phyloP scores from a whole-genome alignment of 2,888 invertebrate genomes.

The Epirrhoe alternata region DNA sequence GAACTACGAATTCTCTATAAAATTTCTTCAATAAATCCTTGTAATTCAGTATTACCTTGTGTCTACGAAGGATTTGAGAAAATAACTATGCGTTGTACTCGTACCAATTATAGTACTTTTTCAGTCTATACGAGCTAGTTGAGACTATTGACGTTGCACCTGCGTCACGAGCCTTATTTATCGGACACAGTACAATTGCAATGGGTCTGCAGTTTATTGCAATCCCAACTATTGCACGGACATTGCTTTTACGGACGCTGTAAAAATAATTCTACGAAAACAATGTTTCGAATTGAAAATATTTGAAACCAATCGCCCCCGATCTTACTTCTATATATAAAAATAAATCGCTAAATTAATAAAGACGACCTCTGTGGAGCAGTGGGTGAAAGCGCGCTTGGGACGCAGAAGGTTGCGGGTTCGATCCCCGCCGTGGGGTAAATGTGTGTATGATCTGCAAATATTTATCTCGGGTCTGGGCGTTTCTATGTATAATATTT shows the following conservation, averaged over 20 bases:
- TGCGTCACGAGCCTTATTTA: conserved; percentile 35
- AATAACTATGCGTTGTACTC: not conserved
- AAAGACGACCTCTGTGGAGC: too few relatives aligned
- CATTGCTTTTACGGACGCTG: conserved; percentile 28
- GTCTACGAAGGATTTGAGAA: not conserved
- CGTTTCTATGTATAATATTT: too few relatives aligned
- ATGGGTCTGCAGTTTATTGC: conserved; percentile 32
- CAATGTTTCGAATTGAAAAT: conserved; percentile 17
- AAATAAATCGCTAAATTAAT: not conserved
- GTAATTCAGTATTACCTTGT: too few relatives aligned
- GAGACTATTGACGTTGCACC: conserved; percentile 30
- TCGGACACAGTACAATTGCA: conserved; percentile 26
- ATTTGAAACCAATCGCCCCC: not conserved
- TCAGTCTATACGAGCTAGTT: conserved; percentile 5
- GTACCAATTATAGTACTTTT: not conserved
- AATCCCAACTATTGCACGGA: conserved; percentile 26
- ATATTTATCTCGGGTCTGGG: too few relatives aligned
- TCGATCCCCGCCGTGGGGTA: too few relatives aligned
- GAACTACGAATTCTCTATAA: too few relatives aligned
- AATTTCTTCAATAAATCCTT: too few relatives aligned
- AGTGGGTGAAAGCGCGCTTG: too few relatives aligned
- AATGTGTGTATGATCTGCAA: too few relatives aligned
- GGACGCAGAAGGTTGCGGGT: too few relatives aligned
- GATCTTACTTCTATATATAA: not conserved
- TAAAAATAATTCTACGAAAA: conserved; percentile 18